These are phyloP conservation scores for Dipodomys merriami DNA, from an alignment of 2,113 vertebrate genomes.

Conservation along the genomic window DNA sequence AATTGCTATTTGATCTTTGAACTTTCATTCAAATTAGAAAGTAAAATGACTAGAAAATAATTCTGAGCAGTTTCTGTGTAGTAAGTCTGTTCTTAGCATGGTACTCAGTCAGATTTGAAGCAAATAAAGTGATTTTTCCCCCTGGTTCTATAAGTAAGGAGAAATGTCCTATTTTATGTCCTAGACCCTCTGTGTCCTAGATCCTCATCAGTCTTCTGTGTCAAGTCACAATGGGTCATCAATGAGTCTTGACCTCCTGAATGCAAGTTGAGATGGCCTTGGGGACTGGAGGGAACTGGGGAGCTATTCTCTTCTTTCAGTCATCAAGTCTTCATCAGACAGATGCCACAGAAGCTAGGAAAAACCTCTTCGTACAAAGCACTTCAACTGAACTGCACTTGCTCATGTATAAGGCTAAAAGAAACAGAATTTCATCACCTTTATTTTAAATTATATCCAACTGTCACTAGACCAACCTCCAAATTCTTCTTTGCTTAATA, in stretches of 20 bases:
- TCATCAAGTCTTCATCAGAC: conserved; percentile 44
- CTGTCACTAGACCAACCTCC: neutral
- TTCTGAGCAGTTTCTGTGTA: neutral
- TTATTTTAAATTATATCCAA: neutral
- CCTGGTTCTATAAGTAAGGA: neutral
- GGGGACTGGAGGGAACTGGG: neutral
- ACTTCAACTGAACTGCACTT: neutral
- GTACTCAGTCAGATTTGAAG: neutral
- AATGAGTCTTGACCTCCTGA: conserved; percentile 57
- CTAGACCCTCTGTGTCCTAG: neutral
- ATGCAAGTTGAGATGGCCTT: conserved; percentile 62
- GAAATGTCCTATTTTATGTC: neutral
- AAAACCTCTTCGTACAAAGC: conserved; percentile 35
- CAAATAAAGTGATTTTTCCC: neutral
- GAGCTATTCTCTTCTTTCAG: conserved; percentile 63
- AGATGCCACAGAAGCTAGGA: conserved; percentile 41
- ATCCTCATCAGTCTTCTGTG: conserved; percentile 27
- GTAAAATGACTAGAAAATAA: conserved; percentile 23
- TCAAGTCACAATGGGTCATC: conserved; percentile 60
- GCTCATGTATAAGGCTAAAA: neutral
- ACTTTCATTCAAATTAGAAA: conserved; percentile 16
- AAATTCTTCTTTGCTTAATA: neutral
- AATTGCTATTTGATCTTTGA: neutral
- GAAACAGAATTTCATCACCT: neutral
- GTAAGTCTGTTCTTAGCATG: neutral